Evolutionary conservation across 2,113 vertebrate species (phyloP).

Genomic region (Hucho hucho): DNA sequence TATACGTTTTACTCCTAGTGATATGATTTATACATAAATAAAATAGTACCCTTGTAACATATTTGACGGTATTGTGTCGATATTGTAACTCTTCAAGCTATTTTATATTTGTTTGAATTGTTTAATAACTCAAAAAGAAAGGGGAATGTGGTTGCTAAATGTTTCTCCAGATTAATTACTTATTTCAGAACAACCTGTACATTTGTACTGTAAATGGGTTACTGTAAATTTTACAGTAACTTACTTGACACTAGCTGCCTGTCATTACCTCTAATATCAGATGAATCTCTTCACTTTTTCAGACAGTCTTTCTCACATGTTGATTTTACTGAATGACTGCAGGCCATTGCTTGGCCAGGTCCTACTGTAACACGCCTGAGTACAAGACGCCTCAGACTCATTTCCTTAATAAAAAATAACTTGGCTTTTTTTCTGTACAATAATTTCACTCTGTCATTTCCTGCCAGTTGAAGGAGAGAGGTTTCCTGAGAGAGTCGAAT

Average conservation of each 20-base stretch:
- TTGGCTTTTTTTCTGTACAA: conserved; percentile 16
- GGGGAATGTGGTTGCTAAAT: not conserved
- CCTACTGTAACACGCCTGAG: conserved; percentile 2
- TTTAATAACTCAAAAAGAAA: no score
- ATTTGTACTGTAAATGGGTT: not conserved
- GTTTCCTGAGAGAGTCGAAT: conserved; percentile 37
- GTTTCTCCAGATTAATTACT: no score
- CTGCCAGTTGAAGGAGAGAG: conserved; percentile 13
- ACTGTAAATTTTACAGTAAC: no score
- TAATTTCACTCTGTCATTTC: conserved; percentile 9
- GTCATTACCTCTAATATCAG: no score
- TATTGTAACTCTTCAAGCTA: not conserved
- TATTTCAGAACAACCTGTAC: not conserved
- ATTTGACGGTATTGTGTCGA: not conserved
- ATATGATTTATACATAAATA: not conserved
- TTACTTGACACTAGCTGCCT: no score
- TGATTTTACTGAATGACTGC: not conserved
- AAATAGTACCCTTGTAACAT: not conserved
- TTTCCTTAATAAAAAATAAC: conserved; percentile 27
- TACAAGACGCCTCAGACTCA: conserved; percentile 2
- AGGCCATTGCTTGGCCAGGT: not conserved
- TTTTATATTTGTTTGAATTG: no score
- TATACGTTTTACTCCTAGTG: conserved; percentile 22
- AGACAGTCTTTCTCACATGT: not conserved
- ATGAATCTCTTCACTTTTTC: not conserved